These are phyloP conservation scores for Hemiprocne comata DNA, from an alignment of 2,113 vertebrate species.

Conservation along the genomic window DNA sequence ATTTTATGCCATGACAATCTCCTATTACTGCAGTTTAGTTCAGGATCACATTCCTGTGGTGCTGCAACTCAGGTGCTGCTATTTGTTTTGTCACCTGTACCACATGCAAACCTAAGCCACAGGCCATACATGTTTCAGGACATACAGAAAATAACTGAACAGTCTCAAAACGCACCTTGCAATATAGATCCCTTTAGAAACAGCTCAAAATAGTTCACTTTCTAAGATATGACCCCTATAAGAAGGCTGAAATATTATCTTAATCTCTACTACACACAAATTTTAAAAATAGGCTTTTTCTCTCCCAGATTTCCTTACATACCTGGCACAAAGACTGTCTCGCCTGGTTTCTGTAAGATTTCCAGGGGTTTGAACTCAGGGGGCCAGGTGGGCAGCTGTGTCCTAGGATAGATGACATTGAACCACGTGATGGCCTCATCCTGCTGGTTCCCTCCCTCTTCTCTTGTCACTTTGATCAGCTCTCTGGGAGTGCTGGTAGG, in stretches of 20 bases:
- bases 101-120: neutral
- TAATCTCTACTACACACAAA: neutral
- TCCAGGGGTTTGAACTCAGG: conserved; percentile 92
- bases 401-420: conserved; percentile 90
- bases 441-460: conserved; percentile 98
- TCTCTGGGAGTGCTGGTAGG: conserved; percentile 95
- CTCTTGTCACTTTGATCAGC: conserved; percentile 94
- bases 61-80: neutral
- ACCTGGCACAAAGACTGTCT: conserved; percentile 98
- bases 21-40: neutral
- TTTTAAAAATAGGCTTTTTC: neutral
- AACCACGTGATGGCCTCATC: conserved; percentile 99
- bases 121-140: neutral
- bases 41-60: neutral
- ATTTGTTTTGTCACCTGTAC: neutral
- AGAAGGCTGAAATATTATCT: neutral
- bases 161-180: neutral
- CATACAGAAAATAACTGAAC: neutral
- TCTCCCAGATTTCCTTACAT: neutral
- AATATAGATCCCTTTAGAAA: neutral
- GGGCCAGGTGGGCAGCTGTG: conserved; percentile 91
- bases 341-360: conserved; percentile 92
- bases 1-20: neutral
- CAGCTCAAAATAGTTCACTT: neutral
- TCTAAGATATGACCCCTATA: neutral